Conservation (phyloP, 2,797 vertebrate species). For the Periparus ater region DNA sequence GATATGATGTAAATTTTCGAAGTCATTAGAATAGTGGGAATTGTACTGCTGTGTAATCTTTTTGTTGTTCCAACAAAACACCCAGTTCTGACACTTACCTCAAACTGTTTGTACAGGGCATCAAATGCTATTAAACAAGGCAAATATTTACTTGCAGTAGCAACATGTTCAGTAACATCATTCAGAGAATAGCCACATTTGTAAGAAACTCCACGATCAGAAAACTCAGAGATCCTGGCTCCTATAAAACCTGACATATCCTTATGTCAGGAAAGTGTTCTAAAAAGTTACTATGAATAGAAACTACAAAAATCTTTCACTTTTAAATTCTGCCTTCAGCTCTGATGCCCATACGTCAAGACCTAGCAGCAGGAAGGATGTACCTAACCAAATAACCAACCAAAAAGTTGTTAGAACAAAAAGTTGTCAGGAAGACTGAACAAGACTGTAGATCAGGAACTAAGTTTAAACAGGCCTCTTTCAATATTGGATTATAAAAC, state of each 20-base stretch:
- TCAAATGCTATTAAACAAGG: not conserved
- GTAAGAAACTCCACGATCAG: not conserved
- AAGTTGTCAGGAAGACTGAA: not conserved
- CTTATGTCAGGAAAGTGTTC: not conserved
- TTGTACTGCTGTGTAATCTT: not conserved
- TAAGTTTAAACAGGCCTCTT: not conserved
- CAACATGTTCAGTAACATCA: not conserved
- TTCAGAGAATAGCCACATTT: not conserved
- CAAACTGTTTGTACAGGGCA: not conserved
- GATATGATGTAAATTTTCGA: not conserved
- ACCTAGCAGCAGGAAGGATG: rapidly evolving
- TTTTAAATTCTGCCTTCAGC: not conserved
- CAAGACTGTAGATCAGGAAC: not conserved
- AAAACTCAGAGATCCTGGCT: not conserved
- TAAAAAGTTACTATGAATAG: not conserved
- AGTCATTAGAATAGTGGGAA: not conserved
- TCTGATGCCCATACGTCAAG: rapidly evolving
- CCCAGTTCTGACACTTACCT: not conserved
- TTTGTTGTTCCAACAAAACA: not conserved
- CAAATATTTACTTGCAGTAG: not conserved
- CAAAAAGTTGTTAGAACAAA: not conserved
- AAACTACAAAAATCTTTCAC: not conserved
- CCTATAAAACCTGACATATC: not conserved
- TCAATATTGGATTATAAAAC: not conserved
- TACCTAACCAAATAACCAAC: not conserved